phyloP scores from a whole-genome alignment of 23 tunicate species.

The Phallusia fumigata region DNA sequence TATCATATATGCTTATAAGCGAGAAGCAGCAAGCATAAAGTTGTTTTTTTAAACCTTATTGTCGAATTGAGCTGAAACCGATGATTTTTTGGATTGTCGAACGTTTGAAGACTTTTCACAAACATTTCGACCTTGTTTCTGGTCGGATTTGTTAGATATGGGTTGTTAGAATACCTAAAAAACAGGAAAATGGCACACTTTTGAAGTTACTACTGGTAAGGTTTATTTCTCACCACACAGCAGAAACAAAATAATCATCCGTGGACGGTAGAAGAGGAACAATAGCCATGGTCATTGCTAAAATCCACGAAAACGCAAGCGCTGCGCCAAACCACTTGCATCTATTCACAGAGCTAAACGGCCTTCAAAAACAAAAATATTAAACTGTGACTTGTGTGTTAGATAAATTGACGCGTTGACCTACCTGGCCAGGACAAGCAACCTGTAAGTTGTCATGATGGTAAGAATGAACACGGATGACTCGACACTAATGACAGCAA shows the following conservation, averaged over 20 bases:
- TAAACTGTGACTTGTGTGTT: not conserved
- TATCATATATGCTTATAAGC: no score
- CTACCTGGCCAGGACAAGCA: conserved; percentile 29
- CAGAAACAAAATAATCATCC: not conserved
- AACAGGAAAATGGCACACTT: not conserved
- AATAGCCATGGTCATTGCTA: not conserved
- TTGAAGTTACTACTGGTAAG: not conserved
- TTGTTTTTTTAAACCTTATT: not conserved
- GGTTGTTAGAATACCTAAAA: conserved; percentile 14
- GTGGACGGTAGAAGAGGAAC: conserved; percentile 3
- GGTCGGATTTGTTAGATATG: conserved; percentile 5
- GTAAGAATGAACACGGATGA: conserved; percentile 50
- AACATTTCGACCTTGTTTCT: conserved; percentile 11
- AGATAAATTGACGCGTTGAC: not conserved
- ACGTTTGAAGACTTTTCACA: not conserved
- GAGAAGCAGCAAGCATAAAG: not conserved
- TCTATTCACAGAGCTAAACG: not conserved
- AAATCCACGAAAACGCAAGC: conserved; percentile 2
- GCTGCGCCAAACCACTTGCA: not conserved
- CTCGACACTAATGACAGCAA: conserved; percentile 46
- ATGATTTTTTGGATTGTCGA: not conserved
- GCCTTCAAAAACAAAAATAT: conserved; percentile 3
- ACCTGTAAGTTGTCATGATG: conserved; percentile 54
- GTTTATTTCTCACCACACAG: conserved; percentile 3
- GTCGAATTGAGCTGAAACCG: not conserved